Base-by-base conservation (phyloP, 2,113 vertebrate species). In the Engystomops pustulosus region DNA sequence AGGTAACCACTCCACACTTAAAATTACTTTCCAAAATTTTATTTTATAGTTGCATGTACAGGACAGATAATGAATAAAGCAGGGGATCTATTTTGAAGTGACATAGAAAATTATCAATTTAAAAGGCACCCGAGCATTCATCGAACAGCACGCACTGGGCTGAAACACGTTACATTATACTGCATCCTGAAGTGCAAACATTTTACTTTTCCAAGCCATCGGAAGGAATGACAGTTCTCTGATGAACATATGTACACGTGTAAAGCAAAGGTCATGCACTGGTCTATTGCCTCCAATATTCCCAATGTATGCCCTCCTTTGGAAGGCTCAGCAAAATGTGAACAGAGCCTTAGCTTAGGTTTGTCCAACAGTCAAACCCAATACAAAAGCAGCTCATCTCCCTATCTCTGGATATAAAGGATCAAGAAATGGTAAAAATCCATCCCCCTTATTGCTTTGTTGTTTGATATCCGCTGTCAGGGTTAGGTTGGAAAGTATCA, bases 91-190 rank as follows among this genome's bases (percentile, higher is more conserved):
- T 27, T 45, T 72, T 12, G 69, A 25, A 44, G n/a, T 0, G 69
- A 72, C 69, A 72, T 72, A 27, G 47, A 72, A 72, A 11, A 72
- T 45, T 27, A 71, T 75, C 25, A 75, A 32, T 75, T 10, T 18
- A 25, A 75, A 75, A 75, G 71, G 71, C 71, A 75, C 71, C 53
- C 71, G 1, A 47, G 45, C 17, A 75, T 18, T 53, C 71, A 75
- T 17, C 41, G 15, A 74, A 30, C 41, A 23, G 6, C 25, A 6
- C 71, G 23, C 18, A 9, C 44, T 45, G 25, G 71, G n/a, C n/a
- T n/a, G n/a, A n/a, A n/a, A n/a, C 45, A n/a, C 45, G 34, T 32
- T 34, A 49, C 71, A 51, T 8, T 20, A 32, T 47, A 32, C 53
- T 75, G 34, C 36, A 27, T 49, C 44, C 25, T 49, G 44, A 74